Evolutionary conservation across 2,113 vertebrate species (phyloP).

Genomic region (Gallinago paraguaiae): DNA sequence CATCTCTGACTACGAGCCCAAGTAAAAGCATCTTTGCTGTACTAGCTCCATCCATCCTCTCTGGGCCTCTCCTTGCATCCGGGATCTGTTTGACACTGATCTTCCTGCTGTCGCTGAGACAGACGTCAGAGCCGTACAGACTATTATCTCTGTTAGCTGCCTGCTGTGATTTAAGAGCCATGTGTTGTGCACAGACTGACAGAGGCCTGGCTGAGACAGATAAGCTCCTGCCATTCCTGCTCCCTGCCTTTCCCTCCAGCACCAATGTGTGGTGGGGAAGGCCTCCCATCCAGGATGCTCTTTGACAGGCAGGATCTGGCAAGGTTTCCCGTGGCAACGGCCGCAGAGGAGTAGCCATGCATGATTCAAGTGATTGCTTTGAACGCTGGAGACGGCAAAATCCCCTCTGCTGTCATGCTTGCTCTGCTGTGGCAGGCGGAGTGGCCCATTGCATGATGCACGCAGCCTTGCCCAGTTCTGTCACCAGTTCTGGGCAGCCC

Average conservation of each 20-base stretch:
- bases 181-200: not conserved
- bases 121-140: not conserved
- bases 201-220: slow-evolving; percentile 45
- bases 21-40: not conserved
- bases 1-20: not conserved
- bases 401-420: not conserved
- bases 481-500: not conserved
- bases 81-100: not conserved
- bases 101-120: not conserved
- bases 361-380: not conserved
- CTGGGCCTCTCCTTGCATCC: not conserved
- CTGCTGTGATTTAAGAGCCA: not conserved
- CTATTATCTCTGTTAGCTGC: not conserved
- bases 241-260: not conserved
- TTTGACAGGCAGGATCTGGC: slow-evolving; percentile 7
- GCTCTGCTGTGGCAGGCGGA: not conserved
- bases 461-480: not conserved
- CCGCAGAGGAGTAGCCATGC: slow-evolving; percentile 5
- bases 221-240: slow-evolving; percentile 44
- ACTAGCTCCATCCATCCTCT: not conserved
- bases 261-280: not conserved
- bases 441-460: not conserved
- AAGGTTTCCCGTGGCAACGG: slow-evolving; percentile 50
- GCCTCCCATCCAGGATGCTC: not conserved
- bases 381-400: not conserved